These are phyloP conservation scores for Coluber constrictor DNA, from an alignment of 2,797 vertebrate species.

Conservation along the genomic window DNA sequence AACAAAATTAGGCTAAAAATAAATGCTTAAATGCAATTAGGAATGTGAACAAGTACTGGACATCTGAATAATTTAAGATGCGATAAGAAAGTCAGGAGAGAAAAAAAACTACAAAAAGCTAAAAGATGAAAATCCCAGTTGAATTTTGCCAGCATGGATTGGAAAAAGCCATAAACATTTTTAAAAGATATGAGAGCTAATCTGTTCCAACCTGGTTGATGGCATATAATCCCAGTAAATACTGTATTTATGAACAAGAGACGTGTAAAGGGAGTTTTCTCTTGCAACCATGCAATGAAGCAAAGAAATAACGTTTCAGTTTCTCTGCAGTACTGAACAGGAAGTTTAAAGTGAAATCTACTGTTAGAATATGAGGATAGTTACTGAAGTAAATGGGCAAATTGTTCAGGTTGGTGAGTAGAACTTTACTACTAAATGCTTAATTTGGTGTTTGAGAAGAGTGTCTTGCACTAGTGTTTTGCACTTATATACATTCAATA, in stretches of 20 bases:
- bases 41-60: not conserved
- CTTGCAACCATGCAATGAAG: not conserved
- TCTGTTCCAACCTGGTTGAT: not conserved
- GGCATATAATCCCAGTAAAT: not conserved
- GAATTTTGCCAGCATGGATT: not conserved
- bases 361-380: not conserved
- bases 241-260: not conserved
- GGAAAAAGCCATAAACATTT: not conserved
- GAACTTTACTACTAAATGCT: not conserved
- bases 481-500: not conserved
- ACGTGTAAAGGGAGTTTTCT: not conserved
- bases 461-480: not conserved
- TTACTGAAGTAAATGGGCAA: not conserved
- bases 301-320: not conserved
- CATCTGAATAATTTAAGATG: not conserved
- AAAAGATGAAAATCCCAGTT: not conserved
- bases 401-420: not conserved
- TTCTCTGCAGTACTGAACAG: not conserved
- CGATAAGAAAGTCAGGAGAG: not conserved
- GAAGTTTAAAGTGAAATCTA: not conserved
- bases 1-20: not conserved
- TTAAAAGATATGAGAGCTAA: not conserved
- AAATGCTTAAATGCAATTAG: not conserved
- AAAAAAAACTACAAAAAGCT: not conserved
- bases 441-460: not conserved